Evolutionary conservation across 2,797 vertebrate species (phyloP), one percentile per base, ranked within the genome.

Genomic region (Artibeus lituratus): DNA sequence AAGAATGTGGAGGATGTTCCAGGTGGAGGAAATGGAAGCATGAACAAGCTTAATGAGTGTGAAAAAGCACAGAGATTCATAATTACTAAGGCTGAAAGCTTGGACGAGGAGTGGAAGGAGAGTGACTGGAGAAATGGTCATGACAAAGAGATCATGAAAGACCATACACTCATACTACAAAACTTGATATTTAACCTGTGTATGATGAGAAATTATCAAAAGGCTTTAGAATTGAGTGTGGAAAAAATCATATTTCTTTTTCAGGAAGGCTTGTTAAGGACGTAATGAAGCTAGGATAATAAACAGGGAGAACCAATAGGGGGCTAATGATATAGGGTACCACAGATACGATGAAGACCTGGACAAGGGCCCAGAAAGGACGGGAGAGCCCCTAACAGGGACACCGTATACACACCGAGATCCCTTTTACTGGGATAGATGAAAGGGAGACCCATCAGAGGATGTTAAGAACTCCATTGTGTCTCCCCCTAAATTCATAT

Each of bases 211-310:
- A 76, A 44, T 47, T 51, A 73, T 62, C 32, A n/a, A 32, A 92
- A 90, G 9, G 16, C 2, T 59, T 94, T 62, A 80, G 51, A 7
- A 10, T 4, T 62, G 26, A 32, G 2, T 62, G 22, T 70, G 82
- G 72, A 32, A 86, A 88, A 49, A 76, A 82, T 70, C 22, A n/a
- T 55, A 49, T 72, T 55, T 85, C 47, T 35, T 39, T 74, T 87
- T 62, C 53, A 53, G 49, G 77, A 2, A 67, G 10, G 18, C 29
- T 62, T 90, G 44, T 84, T 9, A 90, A 91, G 18, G 29, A 80
- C 39, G 26, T 12, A n/a, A 73, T 73, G 10, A 14, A 35, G 15
- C 44, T 55, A 93, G 5, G 2, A 15, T 65, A 78, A 81, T 2
- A 69, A 24, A 5, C 4, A 78, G 42, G 37, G 59, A n/a, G 57